Evolutionary conservation across 2,888 invertebrate genomes (phyloP).

Genomic region (Thecophora atra): DNA sequence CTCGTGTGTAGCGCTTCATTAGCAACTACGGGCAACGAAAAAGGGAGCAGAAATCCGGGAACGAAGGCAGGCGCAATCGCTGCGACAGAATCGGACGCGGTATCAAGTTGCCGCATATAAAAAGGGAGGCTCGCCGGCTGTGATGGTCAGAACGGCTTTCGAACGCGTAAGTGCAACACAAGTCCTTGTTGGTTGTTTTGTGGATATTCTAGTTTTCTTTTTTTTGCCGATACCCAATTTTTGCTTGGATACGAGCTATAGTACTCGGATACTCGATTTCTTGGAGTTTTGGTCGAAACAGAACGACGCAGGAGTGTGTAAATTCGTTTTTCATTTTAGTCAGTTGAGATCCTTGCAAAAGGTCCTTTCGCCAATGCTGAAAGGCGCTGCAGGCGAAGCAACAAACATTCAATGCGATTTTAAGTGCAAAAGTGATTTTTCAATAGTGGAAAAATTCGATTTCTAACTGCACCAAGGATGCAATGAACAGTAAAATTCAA

Average conservation of each 20-base stretch:
- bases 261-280: constrained; percentile 29
- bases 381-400: constrained; percentile 37
- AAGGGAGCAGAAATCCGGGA: constrained; percentile 61
- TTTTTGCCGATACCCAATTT: too few species aligned
- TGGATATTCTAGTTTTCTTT: constrained; percentile 43
- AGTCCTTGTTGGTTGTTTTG: constrained; percentile 56
- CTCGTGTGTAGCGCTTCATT: constrained; percentile 6
- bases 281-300: constrained; percentile 46
- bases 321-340: constrained; percentile 27
- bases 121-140: constrained; percentile 71
- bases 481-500: too few species aligned
- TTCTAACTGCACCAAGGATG: too few species aligned
- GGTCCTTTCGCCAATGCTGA: constrained; percentile 37
- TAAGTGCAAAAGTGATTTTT: constrained; percentile 2
- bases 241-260: constrained; percentile 34
- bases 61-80: constrained; percentile 53
- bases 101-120: constrained; percentile 68
- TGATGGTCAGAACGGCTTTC: constrained; percentile 95
- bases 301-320: constrained; percentile 27
- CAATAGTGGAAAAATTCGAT: background rate
- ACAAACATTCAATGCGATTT: constrained; percentile 17
- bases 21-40: constrained; percentile 54
- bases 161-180: constrained; percentile 85
- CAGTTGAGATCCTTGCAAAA: constrained; percentile 22
- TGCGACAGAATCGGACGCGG: constrained; percentile 56